Percentiles rank a stretch among this genome's conserved stretches.
Conservation (phyloP, 64 coral and sea anemone genomes). For the Pocillopora damicornis region DNA sequence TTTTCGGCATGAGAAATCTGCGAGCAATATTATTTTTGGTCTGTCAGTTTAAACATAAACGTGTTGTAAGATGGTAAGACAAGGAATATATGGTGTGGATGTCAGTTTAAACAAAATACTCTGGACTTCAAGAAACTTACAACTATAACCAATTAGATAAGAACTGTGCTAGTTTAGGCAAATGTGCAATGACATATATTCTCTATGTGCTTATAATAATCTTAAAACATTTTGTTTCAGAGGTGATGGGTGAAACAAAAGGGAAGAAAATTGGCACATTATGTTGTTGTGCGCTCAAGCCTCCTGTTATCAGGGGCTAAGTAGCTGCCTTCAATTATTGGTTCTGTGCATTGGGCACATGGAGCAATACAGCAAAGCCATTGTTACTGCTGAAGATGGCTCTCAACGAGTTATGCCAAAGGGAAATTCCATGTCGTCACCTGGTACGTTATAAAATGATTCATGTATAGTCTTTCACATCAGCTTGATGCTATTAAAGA, state of each 20-base stretch:
- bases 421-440: background rate
- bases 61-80: too few relatives aligned
- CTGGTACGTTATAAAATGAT: background rate
- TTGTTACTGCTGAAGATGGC: background rate
- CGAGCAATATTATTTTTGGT: background rate
- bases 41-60: too few relatives aligned
- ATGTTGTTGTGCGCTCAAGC: background rate
- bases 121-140: too few relatives aligned
- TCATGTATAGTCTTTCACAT: background rate
- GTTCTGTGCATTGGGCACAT: background rate
- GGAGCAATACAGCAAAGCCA: background rate
- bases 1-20: background rate
- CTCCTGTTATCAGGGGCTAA: background rate
- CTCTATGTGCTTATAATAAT: background rate
- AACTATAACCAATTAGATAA: too few relatives aligned
- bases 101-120: too few relatives aligned
- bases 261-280: constrained; percentile 15
- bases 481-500: too few relatives aligned
- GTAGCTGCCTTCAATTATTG: background rate
- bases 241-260: constrained; percentile 15
- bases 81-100: too few relatives aligned
- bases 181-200: background rate
- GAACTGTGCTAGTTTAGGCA: too few relatives aligned
- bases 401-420: background rate
- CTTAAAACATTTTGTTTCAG: background rate